Conservation (phyloP, 2,113 vertebrate genomes). For the Aleadryas rufinucha region DNA sequence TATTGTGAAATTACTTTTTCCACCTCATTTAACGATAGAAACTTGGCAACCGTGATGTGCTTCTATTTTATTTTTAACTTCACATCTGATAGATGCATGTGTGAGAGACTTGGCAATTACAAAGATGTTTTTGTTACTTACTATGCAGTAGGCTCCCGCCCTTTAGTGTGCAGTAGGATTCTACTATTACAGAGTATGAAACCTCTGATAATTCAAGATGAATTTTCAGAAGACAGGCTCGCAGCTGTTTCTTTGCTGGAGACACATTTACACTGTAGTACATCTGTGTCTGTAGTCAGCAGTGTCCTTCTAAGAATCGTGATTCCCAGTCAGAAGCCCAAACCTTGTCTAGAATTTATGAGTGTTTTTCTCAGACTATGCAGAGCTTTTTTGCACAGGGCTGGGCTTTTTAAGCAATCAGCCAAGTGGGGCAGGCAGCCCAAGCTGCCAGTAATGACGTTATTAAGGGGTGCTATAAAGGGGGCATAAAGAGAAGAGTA, state of each 20-base stretch:
- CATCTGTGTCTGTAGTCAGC: neutral
- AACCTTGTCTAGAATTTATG: too few species aligned
- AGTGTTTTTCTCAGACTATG: neutral
- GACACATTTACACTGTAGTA: neutral
- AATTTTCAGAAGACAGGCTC: neutral
- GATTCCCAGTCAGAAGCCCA: neutral
- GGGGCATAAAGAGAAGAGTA: rapidly evolving
- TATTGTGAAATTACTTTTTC: constrained; percentile 45
- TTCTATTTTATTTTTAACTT: neutral
- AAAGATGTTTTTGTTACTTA: neutral
- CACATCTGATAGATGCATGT: neutral
- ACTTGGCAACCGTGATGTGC: neutral
- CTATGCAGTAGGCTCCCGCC: neutral
- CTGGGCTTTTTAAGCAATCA: neutral
- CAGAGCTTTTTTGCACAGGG: neutral
- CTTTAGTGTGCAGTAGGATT: neutral
- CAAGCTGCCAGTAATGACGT: neutral
- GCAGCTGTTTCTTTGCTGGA: neutral
- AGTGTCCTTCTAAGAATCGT: neutral
- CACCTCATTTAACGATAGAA: constrained; percentile 21
- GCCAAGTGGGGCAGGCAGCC: neutral
- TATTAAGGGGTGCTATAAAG: neutral
- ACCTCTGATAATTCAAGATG: neutral
- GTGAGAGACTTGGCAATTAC: neutral
- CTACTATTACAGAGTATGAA: neutral